Base-by-base conservation (phyloP, 2,888 invertebrate species). In the Cosmopolites sordidus region DNA sequence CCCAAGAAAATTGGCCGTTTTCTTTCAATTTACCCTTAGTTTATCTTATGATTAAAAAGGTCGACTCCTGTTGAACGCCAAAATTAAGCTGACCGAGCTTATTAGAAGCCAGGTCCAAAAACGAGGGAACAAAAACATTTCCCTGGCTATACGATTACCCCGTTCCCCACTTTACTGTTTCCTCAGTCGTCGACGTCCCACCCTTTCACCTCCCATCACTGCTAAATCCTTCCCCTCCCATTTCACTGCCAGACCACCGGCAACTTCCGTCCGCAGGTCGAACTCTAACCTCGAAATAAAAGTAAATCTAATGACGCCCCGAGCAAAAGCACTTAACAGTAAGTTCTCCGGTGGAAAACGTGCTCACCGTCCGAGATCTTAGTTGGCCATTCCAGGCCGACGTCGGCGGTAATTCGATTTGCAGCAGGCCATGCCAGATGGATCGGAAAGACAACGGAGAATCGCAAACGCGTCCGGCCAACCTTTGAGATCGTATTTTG, bases 361-460 rank as follows among this genome's bases (percentile, higher is more conserved):
- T 58, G 59, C 57, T 58, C 60, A 43, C 58, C 61, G 60, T 63
- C 58, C 57, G 55, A 56, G 58, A 56, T 58, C 59, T 63, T 59
- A 57, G 62, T 63, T 62, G 63, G 59, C 66, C 66, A 64, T 65
- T 65, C 65, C 60, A 60, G 60, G 56, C 58, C 63, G 56, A 63
- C 61, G 61, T 43, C 51, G 37, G 38, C 49, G 61, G 63, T 70
- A 70, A 70, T 69, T 69, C 66, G 66, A 70, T 70, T 70, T 70
- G 67, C 65, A 66, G 65, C 65, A 64, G 64, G 63, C 61, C 15
- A 64, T 63, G 67, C 65, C 66, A 68, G 69, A 69, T 69, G 69
- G 68, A 68, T 67, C 63, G 70, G 67, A 69, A 69, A 69, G 69
- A 70, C 69, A 69, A 69, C 67, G 65, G 67, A 64, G 62, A 59